Conservation (phyloP, 2,797 vertebrate species). For the Fratercula arctica region DNA sequence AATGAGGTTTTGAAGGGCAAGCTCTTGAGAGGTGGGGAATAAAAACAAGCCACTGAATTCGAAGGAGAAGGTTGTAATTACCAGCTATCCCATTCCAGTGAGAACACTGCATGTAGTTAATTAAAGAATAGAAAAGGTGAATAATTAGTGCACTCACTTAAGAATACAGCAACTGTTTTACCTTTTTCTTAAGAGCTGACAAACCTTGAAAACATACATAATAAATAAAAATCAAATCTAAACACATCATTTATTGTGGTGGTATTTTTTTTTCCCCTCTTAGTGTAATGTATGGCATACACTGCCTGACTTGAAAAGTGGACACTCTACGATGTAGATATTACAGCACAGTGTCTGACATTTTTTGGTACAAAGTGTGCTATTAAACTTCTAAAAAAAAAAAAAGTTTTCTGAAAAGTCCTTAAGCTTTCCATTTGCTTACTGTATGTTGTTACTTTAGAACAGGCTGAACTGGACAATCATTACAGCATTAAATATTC, state of each 20-base stretch:
- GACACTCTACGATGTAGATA: conserved; percentile 51
- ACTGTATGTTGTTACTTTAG: conserved; percentile 23
- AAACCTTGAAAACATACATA: conserved; percentile 70
- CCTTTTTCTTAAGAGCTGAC: conserved; percentile 70
- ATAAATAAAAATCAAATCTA: conserved; percentile 72
- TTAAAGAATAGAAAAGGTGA: conserved; percentile 22
- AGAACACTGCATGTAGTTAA: conserved; percentile 56
- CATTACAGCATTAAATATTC: conserved; percentile 61
- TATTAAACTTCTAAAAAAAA: conserved; percentile 37
- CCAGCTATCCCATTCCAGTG: conserved; percentile 29
- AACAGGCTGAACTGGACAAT: conserved; percentile 66
- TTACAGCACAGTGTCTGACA: conserved; percentile 77
- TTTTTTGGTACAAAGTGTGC: conserved; percentile 79
- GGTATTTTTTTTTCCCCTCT: background rate
- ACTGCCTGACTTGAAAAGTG: conserved; percentile 63
- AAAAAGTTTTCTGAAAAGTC: conserved; percentile 39
- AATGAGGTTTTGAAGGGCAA: conserved; percentile 40
- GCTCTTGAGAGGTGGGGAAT: conserved; percentile 10
- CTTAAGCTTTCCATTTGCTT: conserved; percentile 62
- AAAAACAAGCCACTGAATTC: conserved; percentile 10
- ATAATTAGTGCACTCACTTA: conserved; percentile 61
- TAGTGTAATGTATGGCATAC: conserved; percentile 44
- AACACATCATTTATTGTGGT: conserved; percentile 60
- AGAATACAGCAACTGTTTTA: conserved; percentile 70
- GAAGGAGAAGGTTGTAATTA: conserved; percentile 13